Evolutionary conservation across 2,888 invertebrate genomes (phyloP), one percentile per base, ranked within the genome.

Genomic region (Lysandra bellargus): DNA sequence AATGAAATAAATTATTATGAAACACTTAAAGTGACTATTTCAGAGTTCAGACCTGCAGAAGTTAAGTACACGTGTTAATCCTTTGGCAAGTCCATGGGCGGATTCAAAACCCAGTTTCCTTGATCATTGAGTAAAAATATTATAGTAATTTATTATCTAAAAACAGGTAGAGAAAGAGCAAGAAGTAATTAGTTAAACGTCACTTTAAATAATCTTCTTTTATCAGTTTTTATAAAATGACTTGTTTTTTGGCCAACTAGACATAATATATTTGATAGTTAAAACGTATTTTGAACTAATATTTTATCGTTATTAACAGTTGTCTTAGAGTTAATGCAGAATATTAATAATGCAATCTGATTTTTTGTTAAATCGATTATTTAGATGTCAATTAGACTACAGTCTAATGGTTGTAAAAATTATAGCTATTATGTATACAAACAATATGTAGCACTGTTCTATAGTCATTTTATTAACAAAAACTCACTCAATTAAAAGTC

Each of bases 381-480:
- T 69, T 69, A 69, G 4, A 74, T 74, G 44, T 44, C 44, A 44
- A 7, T 1, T 74, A n/a, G 14, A 69, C 37, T 69, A 69, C 17
- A 37, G 44, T 74, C 23, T 44, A 57, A 53, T 57, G 76, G 57
- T 3, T 30, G 30, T 76, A 76, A 76, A 76, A 76, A 76, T 57
- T 76, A 53, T 33, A 57, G 57, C 33, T 57, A 76, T 76, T 76
- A 57, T 33, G 57, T 30, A 17, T 76, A 76, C 76, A 53, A 53
- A 57, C 33, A 57, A 76, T 33, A 57, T 57, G 14, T 53, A 74
- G 9, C 44, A n/a, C n/a, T 44, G 75, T 49, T 14, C 14, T 75
- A 12, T 23, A 49, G 23, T 75, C 75, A 44, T 23, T 49, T 75
- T 75, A 49, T 23, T 49, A n/a, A 30, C 12, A 75, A 44, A 23